phyloP scores from a whole-genome alignment of 1,140 invertebrate genomes.

The Neodiprion pinetum region DNA sequence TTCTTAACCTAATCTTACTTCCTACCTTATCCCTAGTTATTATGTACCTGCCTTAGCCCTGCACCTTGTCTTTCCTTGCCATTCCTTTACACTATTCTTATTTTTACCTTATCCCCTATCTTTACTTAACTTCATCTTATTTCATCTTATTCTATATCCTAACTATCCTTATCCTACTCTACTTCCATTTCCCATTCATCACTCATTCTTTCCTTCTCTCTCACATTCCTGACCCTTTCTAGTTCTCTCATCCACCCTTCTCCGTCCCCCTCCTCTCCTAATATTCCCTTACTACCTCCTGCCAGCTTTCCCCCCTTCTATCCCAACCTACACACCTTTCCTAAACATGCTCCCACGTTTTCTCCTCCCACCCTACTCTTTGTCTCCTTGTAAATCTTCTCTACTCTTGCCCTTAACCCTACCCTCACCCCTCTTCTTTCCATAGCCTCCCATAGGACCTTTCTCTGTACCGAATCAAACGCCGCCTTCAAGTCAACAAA shows the following conservation, averaged over 20 bases:
- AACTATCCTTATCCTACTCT: neutral
- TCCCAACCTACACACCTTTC: too few relatives aligned
- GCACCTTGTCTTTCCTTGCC: too few relatives aligned
- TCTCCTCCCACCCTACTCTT: constrained; percentile 11
- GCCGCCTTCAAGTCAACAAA: constrained; percentile 29
- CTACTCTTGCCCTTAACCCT: constrained; percentile 8
- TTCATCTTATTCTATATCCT: neutral
- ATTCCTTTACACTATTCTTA: too few relatives aligned
- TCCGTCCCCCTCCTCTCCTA: neutral
- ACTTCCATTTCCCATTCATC: neutral
- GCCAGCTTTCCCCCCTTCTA: too few relatives aligned
- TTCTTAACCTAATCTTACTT: too few relatives aligned
- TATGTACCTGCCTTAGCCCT: too few relatives aligned
- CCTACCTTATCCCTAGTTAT: too few relatives aligned
- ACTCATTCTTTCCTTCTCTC: neutral
- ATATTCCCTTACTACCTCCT: too few relatives aligned
- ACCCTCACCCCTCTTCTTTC: constrained; percentile 6
- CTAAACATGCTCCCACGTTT: neutral
- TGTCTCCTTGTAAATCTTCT: constrained; percentile 16
- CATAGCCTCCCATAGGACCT: constrained; percentile 13
- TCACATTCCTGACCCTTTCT: neutral
- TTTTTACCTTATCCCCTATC: too few relatives aligned
- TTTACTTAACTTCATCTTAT: too few relatives aligned
- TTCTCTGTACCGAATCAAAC: constrained; percentile 26
- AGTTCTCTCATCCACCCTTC: neutral